Percentiles rank a stretch among this genome's conserved stretches.
phyloP scores from a whole-genome alignment of 2,888 invertebrate species.

The Nebria salina region DNA sequence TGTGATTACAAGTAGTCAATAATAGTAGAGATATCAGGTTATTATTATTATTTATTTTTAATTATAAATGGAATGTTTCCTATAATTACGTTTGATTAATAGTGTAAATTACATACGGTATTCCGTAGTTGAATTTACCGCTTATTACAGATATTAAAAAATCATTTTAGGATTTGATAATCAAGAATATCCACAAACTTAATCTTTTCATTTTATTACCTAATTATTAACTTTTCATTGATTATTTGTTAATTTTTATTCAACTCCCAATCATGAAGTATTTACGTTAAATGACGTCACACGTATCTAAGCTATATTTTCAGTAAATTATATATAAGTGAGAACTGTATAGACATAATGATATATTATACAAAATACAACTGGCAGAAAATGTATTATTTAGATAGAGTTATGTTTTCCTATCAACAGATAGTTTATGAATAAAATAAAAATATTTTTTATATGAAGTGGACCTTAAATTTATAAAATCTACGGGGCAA shows the following conservation, averaged over 20 bases:
- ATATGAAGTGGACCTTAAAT: neutral
- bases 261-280: neutral
- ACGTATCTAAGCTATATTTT: neutral
- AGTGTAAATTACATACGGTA: neutral
- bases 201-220: neutral
- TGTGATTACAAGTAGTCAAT: constrained; percentile 43
- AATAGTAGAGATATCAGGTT: constrained; percentile 20
- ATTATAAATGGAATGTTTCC: constrained; percentile 44
- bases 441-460: neutral
- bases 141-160: neutral
- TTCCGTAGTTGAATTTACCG: neutral
- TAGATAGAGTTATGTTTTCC: neutral
- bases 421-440: neutral
- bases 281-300: neutral
- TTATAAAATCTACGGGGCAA: constrained; percentile 26
- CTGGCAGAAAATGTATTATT: neutral
- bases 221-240: neutral
- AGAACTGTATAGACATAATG: neutral
- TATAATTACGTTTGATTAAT: constrained; percentile 7
- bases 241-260: neutral
- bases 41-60: constrained; percentile 29
- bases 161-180: neutral
- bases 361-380: neutral
- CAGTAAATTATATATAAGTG: neutral
- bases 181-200: neutral